Evolutionary conservation across 2,888 invertebrate species (phyloP), one percentile per base, ranked within the genome.

Genomic region (Heliconius cydno): DNA sequence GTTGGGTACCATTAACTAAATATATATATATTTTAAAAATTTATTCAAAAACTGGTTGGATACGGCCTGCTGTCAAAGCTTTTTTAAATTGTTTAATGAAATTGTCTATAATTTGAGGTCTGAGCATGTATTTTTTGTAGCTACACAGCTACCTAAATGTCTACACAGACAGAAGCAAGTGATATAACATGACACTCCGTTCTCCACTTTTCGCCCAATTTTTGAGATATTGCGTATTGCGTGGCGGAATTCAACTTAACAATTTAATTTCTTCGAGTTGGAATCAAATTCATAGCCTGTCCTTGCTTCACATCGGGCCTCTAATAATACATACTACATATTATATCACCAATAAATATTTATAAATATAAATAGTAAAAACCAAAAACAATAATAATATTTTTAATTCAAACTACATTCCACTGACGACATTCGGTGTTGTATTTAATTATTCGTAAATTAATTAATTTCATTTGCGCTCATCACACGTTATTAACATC

Each of bases 381-480:
- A 60, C 34, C 38, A 73, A 60, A 65, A 65, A 9, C 25, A 25
- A 65, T 75, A 65, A 63, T 41, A 5, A 22, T 66, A 41, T 60
- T 60, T 73, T 73, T 46, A 75, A 79, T 68, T 34, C 30, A 75
- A 70, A 46, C 75, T 63, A 75, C 67, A 79, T 60, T 70, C 74
- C 75, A 73, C 57, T 66, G 68, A 15, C 15, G 34, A 60, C n/a
- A 68, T 38, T 60, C 67, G 57, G 74, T 41, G 34, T 66, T 68
- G 60, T 60, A 74, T 79, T 79, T 81, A 81, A 81, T 81, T 81
- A 81, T 77, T 67, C 67, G 79, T 76, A 77, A 71, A 77, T 76
- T 81, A 81, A 81, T 79, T 81, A 78, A 72, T 72, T 77, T 79
- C 79, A 75, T 79, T 79, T 81, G 70, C 75, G 34, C 78, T 79